Conservation (phyloP, 2,888 invertebrate genomes). For the Rhamnusium bicolor region DNA sequence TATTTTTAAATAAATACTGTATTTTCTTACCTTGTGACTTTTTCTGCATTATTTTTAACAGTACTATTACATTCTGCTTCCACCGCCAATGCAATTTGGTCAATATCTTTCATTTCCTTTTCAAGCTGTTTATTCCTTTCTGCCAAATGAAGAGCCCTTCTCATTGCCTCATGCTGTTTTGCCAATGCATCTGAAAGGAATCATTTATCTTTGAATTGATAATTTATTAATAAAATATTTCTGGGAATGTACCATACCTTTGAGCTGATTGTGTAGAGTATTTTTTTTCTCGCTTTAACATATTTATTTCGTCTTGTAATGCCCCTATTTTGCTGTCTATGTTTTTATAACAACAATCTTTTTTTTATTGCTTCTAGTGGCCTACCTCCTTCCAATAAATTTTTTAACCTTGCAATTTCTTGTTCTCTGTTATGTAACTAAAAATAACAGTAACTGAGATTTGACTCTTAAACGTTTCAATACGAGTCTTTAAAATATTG, state of each 20-base stretch:
- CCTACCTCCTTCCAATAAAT: slow-evolving; percentile 82
- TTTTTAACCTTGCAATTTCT: slow-evolving; percentile 81
- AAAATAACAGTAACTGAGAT: slow-evolving; percentile 27
- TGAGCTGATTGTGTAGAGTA: slow-evolving; percentile 73
- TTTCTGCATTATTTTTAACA: slow-evolving; percentile 75
- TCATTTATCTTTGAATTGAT: background rate
- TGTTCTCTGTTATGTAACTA: slow-evolving; percentile 74
- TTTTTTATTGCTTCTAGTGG: slow-evolving; percentile 75
- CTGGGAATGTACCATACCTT: slow-evolving; percentile 64
- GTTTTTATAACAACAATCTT: slow-evolving; percentile 79
- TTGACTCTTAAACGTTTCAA: background rate
- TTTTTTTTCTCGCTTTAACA: slow-evolving; percentile 77
- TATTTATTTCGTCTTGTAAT: slow-evolving; percentile 75
- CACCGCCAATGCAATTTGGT: slow-evolving; percentile 81
- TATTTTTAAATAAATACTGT: too few species aligned
- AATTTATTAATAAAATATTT: background rate
- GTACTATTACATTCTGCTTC: slow-evolving; percentile 84
- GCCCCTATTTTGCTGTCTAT: slow-evolving; percentile 70
- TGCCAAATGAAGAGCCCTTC: slow-evolving; percentile 81
- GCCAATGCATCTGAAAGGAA: slow-evolving; percentile 72
- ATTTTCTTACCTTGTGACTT: slow-evolving; percentile 68
- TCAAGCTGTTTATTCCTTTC: slow-evolving; percentile 81
- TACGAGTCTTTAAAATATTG: too few species aligned
- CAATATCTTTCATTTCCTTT: slow-evolving; percentile 82
- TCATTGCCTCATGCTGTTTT: slow-evolving; percentile 88